A percentile compares a stretch with the other conserved stretches of the same genome.
These are phyloP conservation scores for Nowickia ferox DNA, from an alignment of 2,888 invertebrate genomes.

Conservation along the genomic window DNA sequence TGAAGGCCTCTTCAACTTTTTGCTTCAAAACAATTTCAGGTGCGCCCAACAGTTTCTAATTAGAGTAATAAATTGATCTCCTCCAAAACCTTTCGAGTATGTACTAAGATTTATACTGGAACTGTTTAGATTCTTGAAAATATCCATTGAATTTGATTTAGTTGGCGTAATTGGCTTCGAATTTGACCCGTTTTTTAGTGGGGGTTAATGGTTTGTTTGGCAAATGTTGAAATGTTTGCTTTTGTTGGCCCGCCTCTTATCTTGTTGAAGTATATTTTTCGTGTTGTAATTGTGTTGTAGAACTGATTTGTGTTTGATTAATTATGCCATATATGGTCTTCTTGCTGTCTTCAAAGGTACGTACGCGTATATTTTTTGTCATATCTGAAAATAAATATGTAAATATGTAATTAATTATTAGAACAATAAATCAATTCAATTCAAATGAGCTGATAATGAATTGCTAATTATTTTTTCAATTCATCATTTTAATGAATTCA, in stretches of 20 bases:
- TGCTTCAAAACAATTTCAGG: slow-evolving; percentile 74
- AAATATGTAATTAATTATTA: too few species aligned
- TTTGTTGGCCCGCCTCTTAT: not conserved
- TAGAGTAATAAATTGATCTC: slow-evolving; percentile 78
- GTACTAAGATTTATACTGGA: not conserved
- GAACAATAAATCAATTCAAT: too few species aligned
- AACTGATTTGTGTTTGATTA: too few species aligned
- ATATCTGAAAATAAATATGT: too few species aligned
- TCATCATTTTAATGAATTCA: too few species aligned
- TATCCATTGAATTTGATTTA: slow-evolving; percentile 23
- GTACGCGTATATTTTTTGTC: too few species aligned
- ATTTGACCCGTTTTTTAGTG: slow-evolving; percentile 20
- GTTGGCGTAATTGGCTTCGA: slow-evolving; percentile 19
- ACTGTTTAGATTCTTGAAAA: not conserved
- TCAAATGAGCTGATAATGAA: too few species aligned
- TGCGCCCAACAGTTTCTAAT: slow-evolving; percentile 73
- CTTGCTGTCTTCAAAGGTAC: too few species aligned
- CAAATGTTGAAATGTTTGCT: slow-evolving; percentile 38
- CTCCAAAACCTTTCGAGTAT: slow-evolving; percentile 68
- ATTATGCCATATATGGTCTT: too few species aligned
- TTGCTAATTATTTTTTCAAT: too few species aligned
- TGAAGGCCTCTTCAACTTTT: slow-evolving; percentile 77
- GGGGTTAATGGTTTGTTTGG: slow-evolving; percentile 50
- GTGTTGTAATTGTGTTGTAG: too few species aligned
- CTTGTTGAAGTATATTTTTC: not conserved